Conservation (phyloP, 2,797 vertebrate genomes). For the Pteronotus mesoamericanus region DNA sequence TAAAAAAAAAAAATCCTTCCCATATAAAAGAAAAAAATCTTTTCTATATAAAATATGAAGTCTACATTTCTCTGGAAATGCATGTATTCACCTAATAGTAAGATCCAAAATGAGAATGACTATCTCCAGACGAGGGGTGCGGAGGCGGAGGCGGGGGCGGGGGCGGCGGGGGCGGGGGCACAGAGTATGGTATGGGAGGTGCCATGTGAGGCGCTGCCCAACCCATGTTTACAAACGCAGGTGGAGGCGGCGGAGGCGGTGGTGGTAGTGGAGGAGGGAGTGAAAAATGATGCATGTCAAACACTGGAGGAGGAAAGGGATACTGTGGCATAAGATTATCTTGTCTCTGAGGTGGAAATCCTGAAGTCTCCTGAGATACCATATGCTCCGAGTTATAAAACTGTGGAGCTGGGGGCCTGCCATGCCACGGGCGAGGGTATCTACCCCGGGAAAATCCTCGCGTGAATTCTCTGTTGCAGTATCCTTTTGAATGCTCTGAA, state of each 20-base stretch:
- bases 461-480: constrained; percentile 62
- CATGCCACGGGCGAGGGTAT: constrained; percentile 28
- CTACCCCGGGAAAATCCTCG: constrained; percentile 61
- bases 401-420: constrained; percentile 54
- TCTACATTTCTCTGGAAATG: constrained; percentile 2
- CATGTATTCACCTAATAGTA: constrained; percentile 56
- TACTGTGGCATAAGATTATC: constrained; percentile 70
- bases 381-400: constrained; percentile 55
- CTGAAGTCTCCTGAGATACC: constrained; percentile 36
- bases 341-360: constrained; percentile 57
- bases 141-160: background rate
- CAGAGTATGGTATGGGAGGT: constrained; percentile 44
- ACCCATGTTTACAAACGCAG: constrained; percentile 52
- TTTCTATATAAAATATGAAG: constrained; percentile 31
- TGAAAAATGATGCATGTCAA: constrained; percentile 62
- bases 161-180: constrained; percentile 16
- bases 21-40: background rate
- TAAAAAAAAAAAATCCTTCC: background rate
- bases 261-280: constrained; percentile 47
- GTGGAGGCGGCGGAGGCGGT: background rate
- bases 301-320: constrained; percentile 76
- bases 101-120: constrained; percentile 66
- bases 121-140: constrained; percentile 33
- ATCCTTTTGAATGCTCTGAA: constrained; percentile 65
- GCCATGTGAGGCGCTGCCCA: constrained; percentile 71